These are phyloP conservation scores for Hemichromis elongatus DNA, from an alignment of 2,113 vertebrate species.

Conservation along the genomic window DNA sequence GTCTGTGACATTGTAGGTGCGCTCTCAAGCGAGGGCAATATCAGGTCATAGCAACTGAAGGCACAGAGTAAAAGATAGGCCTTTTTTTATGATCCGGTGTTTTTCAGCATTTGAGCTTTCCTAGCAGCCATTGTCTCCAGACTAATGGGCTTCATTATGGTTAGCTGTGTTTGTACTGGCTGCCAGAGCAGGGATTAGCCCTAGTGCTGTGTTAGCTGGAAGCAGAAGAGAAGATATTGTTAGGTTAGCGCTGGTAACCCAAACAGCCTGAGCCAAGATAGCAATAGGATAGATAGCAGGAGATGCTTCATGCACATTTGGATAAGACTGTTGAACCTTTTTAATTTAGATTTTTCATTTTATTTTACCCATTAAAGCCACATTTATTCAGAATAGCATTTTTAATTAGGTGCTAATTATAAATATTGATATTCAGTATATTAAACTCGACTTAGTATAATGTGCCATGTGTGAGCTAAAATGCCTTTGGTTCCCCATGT, in stretches of 20 bases:
- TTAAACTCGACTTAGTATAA: neutral
- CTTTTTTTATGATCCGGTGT: constrained; percentile 1
- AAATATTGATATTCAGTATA: neutral
- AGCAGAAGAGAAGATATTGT: constrained; percentile 45
- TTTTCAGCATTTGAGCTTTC: constrained; percentile 32
- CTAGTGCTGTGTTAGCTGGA: constrained; percentile 41
- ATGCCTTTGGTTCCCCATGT: neutral
- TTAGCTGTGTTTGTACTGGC: constrained; percentile 48
- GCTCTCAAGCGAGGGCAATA: neutral
- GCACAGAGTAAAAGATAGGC: constrained; percentile 11
- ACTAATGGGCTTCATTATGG: constrained; percentile 72
- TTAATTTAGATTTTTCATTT: neutral
- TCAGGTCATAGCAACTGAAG: constrained; percentile 11
- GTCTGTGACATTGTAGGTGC: neutral
- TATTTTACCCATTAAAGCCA: neutral
- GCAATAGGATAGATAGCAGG: neutral
- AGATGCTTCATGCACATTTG: neutral
- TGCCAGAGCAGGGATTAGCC: constrained; percentile 62
- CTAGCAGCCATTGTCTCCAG: constrained; percentile 60
- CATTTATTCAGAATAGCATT: neutral
- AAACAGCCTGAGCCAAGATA: constrained; percentile 6
- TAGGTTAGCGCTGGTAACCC: constrained; percentile 41
- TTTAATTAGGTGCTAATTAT: neutral
- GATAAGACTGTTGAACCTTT: neutral
- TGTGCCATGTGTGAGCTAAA: neutral